Conservation (phyloP, 2,113 vertebrate genomes). For the Pachypanchax playfairii region DNA sequence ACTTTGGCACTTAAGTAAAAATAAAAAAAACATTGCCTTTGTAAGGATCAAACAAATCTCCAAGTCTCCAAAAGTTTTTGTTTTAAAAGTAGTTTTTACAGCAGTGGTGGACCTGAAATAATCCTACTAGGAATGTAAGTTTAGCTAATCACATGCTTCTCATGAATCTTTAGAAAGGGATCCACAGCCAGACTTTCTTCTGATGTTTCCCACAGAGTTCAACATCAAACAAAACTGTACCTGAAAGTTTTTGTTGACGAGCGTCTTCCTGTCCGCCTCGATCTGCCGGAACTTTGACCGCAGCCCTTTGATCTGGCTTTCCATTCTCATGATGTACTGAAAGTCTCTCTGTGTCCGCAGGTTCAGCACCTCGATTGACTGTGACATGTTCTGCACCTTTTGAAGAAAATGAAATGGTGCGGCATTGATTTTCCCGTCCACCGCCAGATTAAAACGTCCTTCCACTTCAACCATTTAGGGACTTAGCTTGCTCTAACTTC, state of each 20-base stretch:
- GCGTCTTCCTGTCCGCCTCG: conserved; percentile 93
- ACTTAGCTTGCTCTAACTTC: conserved; percentile 35
- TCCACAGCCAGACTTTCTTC: conserved; percentile 1
- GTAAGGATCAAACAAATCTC: conserved; percentile 3
- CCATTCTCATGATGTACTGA: conserved; percentile 99
- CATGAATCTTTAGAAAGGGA: conserved; percentile 24
- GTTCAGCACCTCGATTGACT: conserved; percentile 99
- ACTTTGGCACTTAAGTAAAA: neutral
- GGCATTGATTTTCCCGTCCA: conserved; percentile 62
- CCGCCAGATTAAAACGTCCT: conserved; percentile 65
- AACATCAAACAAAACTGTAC: conserved; percentile 72
- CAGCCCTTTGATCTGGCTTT: conserved; percentile 96
- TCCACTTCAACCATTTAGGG: conserved; percentile 39
- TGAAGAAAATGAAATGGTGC: conserved; percentile 52
- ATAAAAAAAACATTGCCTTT: neutral
- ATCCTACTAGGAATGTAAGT: conserved; percentile 27
- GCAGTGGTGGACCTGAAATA: conserved; percentile 8
- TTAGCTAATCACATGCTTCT: conserved; percentile 32
- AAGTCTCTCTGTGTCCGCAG: conserved; percentile 98
- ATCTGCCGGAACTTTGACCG: conserved; percentile 96
- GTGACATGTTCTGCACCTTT: conserved; percentile 99
- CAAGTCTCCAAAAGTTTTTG: neutral
- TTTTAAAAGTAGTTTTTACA: conserved; percentile 14
- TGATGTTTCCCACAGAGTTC: conserved; percentile 32
- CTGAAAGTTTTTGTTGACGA: conserved; percentile 96